Percentiles rank a stretch among this genome's conserved stretches.
phyloP scores from a whole-genome alignment of 2,888 invertebrate species.

The Orgyia antiqua region DNA sequence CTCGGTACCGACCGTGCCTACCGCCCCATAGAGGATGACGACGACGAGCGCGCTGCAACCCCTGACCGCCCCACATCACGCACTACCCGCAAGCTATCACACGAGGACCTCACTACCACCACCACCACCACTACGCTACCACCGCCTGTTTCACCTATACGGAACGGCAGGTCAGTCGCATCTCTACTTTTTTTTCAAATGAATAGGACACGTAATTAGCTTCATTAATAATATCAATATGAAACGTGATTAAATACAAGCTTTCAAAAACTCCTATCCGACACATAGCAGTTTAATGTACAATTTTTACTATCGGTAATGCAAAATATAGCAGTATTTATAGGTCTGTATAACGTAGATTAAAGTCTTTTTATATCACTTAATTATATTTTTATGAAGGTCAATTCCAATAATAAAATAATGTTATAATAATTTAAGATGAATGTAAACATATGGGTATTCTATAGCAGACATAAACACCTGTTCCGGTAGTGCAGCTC shows the following conservation, averaged over 20 bases:
- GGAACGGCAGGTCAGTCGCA: constrained; percentile 63
- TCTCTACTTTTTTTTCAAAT: constrained; percentile 6
- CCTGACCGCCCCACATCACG: constrained; percentile 46
- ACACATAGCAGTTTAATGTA: too few relatives aligned
- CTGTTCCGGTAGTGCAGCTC: constrained; percentile 58
- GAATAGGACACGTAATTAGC: constrained; percentile 13
- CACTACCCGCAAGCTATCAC: constrained; percentile 56
- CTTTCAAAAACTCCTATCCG: too few relatives aligned
- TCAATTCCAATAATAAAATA: too few relatives aligned
- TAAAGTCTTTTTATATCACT: too few relatives aligned
- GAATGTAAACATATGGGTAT: constrained; percentile 41
- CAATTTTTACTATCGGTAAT: too few relatives aligned
- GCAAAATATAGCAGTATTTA: too few relatives aligned
- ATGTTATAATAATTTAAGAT: constrained; percentile 24
- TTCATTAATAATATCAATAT: too few relatives aligned
- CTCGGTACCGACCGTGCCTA: constrained; percentile 62
- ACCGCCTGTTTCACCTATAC: constrained; percentile 44
- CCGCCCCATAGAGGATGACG: constrained; percentile 60
- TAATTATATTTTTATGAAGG: too few relatives aligned
- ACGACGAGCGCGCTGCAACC: constrained; percentile 58
- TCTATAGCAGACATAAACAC: constrained; percentile 57
- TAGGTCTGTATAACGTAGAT: too few relatives aligned
- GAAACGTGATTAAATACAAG: too few relatives aligned
- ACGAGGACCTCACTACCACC: constrained; percentile 61
- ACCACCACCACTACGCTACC: constrained; percentile 35